These are phyloP conservation scores for Epsilonema sp. DNA, from an alignment of 2,888 invertebrate species.

Conservation along the genomic window DNA sequence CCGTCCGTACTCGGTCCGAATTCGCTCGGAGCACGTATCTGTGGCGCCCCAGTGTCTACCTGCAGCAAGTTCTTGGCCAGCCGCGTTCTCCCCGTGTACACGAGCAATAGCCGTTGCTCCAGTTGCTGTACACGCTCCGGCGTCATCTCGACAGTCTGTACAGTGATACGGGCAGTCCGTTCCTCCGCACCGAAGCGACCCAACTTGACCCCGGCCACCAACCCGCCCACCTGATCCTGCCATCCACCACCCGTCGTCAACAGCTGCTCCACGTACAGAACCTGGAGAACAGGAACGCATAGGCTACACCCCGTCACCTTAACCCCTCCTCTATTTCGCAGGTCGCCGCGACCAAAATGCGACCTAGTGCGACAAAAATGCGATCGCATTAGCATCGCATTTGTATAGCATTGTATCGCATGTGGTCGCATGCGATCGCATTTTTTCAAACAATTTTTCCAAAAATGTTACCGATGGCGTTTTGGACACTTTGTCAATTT, in stretches of 20 bases:
- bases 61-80: slow-evolving; percentile 39
- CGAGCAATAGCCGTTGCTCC: slow-evolving; percentile 32
- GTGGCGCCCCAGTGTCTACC: slow-evolving; percentile 12
- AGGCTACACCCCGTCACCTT: too few relatives aligned
- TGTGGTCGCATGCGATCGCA: too few relatives aligned
- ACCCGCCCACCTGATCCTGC: slow-evolving; percentile 40
- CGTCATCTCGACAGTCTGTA: slow-evolving; percentile 21
- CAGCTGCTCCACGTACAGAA: slow-evolving; percentile 37
- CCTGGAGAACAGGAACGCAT: slow-evolving; percentile 30
- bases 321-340: too few relatives aligned
- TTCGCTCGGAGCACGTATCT: background rate
- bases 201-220: slow-evolving; percentile 33
- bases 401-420: too few relatives aligned
- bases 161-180: slow-evolving; percentile 16
- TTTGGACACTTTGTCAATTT: too few relatives aligned
- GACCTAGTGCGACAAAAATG: too few relatives aligned
- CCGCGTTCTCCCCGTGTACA: slow-evolving; percentile 39
- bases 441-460: too few relatives aligned
- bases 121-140: slow-evolving; percentile 23
- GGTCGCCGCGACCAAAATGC: too few relatives aligned
- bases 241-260: slow-evolving; percentile 41
- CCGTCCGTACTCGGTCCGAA: too few relatives aligned
- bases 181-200: slow-evolving; percentile 25
- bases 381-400: too few relatives aligned
- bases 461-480: too few relatives aligned